A percentile compares a stretch with the other conserved stretches of the same genome.
Conservation (phyloP, 2,888 invertebrate genomes). For the Macroteleia sp. region DNA sequence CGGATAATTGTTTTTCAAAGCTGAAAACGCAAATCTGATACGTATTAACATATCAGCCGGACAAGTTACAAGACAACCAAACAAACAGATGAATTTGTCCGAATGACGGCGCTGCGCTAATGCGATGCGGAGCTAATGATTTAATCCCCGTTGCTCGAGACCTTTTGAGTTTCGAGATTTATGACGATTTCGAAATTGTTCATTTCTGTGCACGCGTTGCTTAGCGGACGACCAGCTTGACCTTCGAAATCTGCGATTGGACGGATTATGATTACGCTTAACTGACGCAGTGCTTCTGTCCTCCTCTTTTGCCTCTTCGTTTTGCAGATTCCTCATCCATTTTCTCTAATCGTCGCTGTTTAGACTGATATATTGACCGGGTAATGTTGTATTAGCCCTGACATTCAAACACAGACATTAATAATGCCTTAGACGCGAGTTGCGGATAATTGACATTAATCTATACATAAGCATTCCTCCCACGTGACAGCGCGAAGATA, state of each 20-base stretch:
- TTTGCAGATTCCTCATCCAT: conserved; percentile 11
- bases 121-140: conserved; percentile 52
- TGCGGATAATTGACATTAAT: conserved; percentile 65
- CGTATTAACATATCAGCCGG: conserved; percentile 43
- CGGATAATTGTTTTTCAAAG: conserved; percentile 26
- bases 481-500: conserved; percentile 63
- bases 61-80: conserved; percentile 26
- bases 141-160: conserved; percentile 50
- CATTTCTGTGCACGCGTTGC: conserved; percentile 32
- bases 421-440: conserved; percentile 52
- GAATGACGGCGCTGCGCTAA: conserved; percentile 30
- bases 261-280: conserved; percentile 38
- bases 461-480: conserved; percentile 64
- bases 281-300: conserved; percentile 6
- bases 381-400: conserved; percentile 55
- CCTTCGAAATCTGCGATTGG: conserved; percentile 51
- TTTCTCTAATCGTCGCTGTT: conserved; percentile 22
- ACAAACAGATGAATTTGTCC: conserved; percentile 51
- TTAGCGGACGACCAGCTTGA: conserved; percentile 26
- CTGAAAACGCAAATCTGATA: neutral
- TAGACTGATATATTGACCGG: conserved; percentile 53
- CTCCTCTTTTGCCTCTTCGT: conserved; percentile 1
- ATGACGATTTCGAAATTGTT: conserved; percentile 60
- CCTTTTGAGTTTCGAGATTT: conserved; percentile 60
- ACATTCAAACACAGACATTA: conserved; percentile 62